Evolutionary conservation across 2,888 invertebrate genomes (phyloP), one percentile per base, ranked within the genome.

Genomic region (Strigamia crassipes): DNA sequence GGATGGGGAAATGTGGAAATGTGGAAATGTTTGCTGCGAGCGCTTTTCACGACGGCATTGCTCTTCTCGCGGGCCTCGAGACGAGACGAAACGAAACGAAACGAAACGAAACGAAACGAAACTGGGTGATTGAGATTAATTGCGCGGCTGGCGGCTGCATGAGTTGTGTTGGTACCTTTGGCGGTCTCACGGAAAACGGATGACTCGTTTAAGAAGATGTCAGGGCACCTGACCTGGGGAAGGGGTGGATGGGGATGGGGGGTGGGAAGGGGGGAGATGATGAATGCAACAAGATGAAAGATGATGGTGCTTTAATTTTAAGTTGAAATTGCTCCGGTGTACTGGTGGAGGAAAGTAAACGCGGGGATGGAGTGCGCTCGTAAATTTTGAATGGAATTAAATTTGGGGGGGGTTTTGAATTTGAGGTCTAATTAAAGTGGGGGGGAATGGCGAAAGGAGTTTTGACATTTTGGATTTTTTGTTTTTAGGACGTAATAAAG

Each of bases 71-170:
- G 51, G 51, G n/a, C 2, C 18, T n/a, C 51, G 51, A 15, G 8
- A 18, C 51, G 38, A 38, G 6, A 38, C 38, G 38, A 38, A 2
- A 5, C 51, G 51, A 15, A 13, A 18, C 51, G 38, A 38, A 38
- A 38, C 38, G 38, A 38, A 2, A 5, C 51, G n/a, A 51, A 38
- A 38, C 51, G n/a, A 51, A 51, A 51, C 51, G n/a, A 18, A 51
- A 51, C 51, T 51, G 61, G 61, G 61, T 66, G 61, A 66, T 66
- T 66, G 61, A 66, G 61, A 66, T 66, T 66, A 66, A 66, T 66
- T 66, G 61, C 5, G 61, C 18, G 61, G 61, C 61, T 66, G 61
- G 61, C 61, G 61, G 61, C 61, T 66, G 23, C 18, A 66, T 66
- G 61, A 66, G 61, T 66, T 66, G 61, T 66, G 61, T 66, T 66